Evolutionary conservation across 2,797 vertebrate species (phyloP).

Genomic region (Acipenser ruthenus): DNA sequence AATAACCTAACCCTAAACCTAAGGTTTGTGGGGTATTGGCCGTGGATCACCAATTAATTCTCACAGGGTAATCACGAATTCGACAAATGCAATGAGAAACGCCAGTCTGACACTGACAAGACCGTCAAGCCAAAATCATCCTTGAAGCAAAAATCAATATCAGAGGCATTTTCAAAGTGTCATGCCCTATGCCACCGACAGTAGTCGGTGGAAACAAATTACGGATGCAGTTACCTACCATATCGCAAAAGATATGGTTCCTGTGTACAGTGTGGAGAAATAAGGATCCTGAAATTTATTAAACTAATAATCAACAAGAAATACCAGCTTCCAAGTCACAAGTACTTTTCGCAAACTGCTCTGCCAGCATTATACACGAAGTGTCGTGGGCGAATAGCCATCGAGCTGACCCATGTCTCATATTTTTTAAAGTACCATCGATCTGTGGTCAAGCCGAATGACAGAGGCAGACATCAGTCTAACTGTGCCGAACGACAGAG

Average conservation of each 20-base stretch:
- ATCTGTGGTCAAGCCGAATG: not conserved
- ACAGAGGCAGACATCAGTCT: not conserved
- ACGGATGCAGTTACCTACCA: slow-evolving; percentile 16
- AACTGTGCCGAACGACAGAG: not conserved
- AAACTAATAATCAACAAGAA: slow-evolving; percentile 8
- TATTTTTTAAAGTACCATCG: not conserved
- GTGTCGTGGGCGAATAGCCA: not conserved
- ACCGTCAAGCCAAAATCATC: no score
- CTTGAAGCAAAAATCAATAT: no score
- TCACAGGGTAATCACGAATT: no score
- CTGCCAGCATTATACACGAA: slow-evolving; percentile 11
- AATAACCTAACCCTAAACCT: no score
- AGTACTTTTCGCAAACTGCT: slow-evolving; percentile 13
- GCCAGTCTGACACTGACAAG: no score
- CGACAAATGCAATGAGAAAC: no score
- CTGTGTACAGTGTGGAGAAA: slow-evolving; percentile 12
- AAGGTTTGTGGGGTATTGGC: no score
- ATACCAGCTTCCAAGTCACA: slow-evolving; percentile 8
- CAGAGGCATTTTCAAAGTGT: slow-evolving; percentile 1
- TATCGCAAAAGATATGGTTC: slow-evolving; percentile 16
- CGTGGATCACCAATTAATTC: no score
- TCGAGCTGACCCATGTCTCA: not conserved
- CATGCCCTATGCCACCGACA: slow-evolving; percentile 10
- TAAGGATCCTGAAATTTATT: slow-evolving; percentile 16
- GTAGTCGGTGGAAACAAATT: slow-evolving; percentile 14